These are phyloP conservation scores for Hipposideros larvatus DNA, from an alignment of 2,797 vertebrate species.

Conservation along the genomic window DNA sequence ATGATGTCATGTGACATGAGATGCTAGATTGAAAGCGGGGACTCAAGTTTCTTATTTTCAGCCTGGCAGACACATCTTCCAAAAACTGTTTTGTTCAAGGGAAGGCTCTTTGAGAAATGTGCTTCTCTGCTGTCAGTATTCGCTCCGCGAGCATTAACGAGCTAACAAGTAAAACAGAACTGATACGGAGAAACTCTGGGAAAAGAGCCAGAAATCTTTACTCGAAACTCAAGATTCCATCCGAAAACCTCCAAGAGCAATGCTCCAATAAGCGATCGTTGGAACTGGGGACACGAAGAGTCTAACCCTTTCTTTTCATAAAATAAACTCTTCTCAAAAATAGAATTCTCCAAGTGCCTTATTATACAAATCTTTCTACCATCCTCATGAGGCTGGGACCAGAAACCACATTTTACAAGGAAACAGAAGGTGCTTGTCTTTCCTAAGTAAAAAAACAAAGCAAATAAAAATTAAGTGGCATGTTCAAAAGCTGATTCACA, in stretches of 20 bases:
- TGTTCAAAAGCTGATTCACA: not conserved
- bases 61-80: not conserved
- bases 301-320: not conserved
- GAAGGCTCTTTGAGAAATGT: not conserved
- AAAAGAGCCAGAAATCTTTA: not conserved
- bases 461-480: not conserved
- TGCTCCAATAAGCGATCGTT: not conserved
- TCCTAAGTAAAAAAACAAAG: not conserved
- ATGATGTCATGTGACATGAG: not conserved
- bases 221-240: not conserved
- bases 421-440: not conserved
- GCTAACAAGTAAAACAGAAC: not conserved
- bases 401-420: not conserved
- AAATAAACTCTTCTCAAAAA: not conserved
- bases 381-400: not conserved
- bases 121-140: not conserved
- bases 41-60: not conserved
- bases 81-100: not conserved
- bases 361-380: not conserved
- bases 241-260: not conserved
- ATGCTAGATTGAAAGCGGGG: not conserved
- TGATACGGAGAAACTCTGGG: not conserved
- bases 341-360: not conserved
- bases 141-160: fast-evolving
- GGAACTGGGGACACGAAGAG: not conserved